Evolutionary conservation across 2,113 vertebrate species (phyloP).

Genomic region (Microcebus murinus): DNA sequence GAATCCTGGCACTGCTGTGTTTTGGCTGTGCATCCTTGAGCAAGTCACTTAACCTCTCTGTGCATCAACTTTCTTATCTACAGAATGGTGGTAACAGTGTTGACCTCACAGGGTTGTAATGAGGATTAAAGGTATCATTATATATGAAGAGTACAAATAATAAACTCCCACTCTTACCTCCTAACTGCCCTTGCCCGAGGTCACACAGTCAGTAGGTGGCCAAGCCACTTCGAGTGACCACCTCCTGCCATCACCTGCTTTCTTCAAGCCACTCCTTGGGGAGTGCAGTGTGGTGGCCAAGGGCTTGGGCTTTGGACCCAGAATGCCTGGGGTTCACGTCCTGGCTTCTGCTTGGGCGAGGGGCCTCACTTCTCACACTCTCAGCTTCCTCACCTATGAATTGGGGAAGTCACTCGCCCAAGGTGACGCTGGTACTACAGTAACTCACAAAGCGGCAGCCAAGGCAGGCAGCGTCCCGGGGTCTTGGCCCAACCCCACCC

Average conservation of each 20-base stretch:
- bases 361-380: not conserved
- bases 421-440: not conserved
- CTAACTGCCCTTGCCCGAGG: not conserved
- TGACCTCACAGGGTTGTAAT: not conserved
- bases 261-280: not conserved
- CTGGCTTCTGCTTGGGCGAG: not conserved
- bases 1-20: not conserved
- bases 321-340: not conserved
- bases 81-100: not conserved
- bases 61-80: not conserved
- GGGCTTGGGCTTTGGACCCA: not conserved
- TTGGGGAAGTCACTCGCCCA: rapidly evolving
- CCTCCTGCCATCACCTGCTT: not conserved
- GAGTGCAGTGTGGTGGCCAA: not conserved
- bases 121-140: not conserved
- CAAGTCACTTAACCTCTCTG: not conserved
- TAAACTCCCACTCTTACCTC: not conserved
- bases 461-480: not conserved
- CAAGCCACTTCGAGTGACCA: not conserved
- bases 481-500: not conserved
- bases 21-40: not conserved
- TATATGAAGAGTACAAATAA: not conserved
- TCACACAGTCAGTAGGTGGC: not conserved
- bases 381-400: not conserved
- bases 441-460: not conserved